Base-by-base conservation (phyloP, 2,113 vertebrate genomes). In the Apodemus sylvaticus region DNA sequence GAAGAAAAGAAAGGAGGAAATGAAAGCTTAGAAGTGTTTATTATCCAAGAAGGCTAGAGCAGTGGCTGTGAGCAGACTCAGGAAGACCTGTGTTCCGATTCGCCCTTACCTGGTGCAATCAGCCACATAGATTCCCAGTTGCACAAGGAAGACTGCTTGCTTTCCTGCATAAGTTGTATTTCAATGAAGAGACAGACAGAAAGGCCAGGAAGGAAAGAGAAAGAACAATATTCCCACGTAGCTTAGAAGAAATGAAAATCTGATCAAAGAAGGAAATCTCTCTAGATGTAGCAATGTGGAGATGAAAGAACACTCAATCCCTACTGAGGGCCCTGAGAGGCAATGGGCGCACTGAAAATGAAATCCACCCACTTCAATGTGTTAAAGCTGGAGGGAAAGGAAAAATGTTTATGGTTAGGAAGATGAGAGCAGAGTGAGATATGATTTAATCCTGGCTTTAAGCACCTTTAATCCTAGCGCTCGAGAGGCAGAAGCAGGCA, bases 391-490 rank as follows among this genome's bases (percentile, higher is more conserved):
- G 7, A 70, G 39, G 10, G 10, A 73, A 70, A 34, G 20, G 73
- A 83, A 29, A 94, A 86, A 91, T 36, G 68, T 77, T 60, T 89
- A 87, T 11, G 74, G 31, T 76, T 20, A 94, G 86, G 19, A 89
- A 3, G 14, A 34, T 31, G 86, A 90, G 16, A 31, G 0, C 71
- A 78, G 31, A 86, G 19, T 3, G 9, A 34, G 39, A 5, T 31
- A 14, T 45, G 42, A 7, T 22, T 68, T 68, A 36, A 68, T 36
- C 31, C 31, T 68, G 66, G 31, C 66, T 36, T 36, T 36, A 68
- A 68, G 64, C 10, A 22, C n/a, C 58, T 83, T 62, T 60, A 82
- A 60, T n/a, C 22, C 62, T 17, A 86, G 17, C 60, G 66, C 39
- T 45, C 26, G 62, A n/a, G 39, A 85, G n/a, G 81, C 58, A 66